These are phyloP conservation scores for Chelon labrosus DNA, from an alignment of 2,797 vertebrate genomes.

Conservation along the genomic window DNA sequence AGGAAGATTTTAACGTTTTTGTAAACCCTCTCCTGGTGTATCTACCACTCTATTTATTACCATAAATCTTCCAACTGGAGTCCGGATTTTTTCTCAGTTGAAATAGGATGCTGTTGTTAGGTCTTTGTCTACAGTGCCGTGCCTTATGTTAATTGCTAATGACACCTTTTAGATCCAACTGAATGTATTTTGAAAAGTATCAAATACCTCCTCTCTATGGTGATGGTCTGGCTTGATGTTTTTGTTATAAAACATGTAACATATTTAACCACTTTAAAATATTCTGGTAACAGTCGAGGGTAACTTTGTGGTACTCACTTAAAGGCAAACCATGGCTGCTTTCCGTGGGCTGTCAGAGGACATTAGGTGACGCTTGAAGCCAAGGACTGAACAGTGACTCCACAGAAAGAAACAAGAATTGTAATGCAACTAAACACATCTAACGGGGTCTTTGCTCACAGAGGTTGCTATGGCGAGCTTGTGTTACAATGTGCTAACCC, in stretches of 20 bases:
- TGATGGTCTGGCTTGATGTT: not conserved
- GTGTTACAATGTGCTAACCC: not conserved
- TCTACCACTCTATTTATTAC: constrained; percentile 56
- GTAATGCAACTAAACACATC: constrained; percentile 5
- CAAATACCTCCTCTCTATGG: constrained; percentile 47
- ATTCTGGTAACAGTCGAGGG: not conserved
- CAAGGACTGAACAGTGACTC: constrained; percentile 2
- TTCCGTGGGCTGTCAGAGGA: not conserved
- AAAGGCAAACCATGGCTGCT: not conserved
- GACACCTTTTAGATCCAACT: constrained; percentile 19
- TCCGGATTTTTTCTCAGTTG: constrained; percentile 35
- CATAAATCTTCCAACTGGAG: constrained; percentile 40
- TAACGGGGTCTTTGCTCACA: not conserved
- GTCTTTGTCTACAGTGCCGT: constrained; percentile 23
- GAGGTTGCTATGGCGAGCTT: constrained; percentile 20
- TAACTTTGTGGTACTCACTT: not conserved
- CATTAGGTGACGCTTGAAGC: not conserved
- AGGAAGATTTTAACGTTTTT: constrained; percentile 8
- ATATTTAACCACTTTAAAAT: constrained; percentile 1
- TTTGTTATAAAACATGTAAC: not conserved
- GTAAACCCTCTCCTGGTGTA: not conserved
- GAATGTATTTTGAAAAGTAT: constrained; percentile 54
- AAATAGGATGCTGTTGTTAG: constrained; percentile 13
- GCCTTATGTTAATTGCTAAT: constrained; percentile 42
- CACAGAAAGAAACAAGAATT: not conserved